phyloP scores from a whole-genome alignment of 2,113 vertebrate genomes.

The Oophaga pumilio region DNA sequence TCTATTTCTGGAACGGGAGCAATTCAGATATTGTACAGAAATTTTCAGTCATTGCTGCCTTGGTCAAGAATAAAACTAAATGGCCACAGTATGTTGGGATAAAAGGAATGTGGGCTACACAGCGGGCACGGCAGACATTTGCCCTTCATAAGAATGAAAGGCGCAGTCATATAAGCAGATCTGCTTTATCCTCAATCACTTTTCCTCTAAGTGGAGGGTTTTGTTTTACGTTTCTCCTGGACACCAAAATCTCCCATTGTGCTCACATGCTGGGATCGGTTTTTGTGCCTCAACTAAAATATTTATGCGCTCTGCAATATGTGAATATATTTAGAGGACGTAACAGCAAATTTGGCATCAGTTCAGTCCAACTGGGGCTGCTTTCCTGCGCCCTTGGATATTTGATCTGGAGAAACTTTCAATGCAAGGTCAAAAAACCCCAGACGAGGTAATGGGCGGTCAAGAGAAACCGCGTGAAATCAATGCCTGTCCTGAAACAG shows the following conservation, averaged over 20 bases:
- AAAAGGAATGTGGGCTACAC: not conserved
- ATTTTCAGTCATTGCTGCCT: not conserved
- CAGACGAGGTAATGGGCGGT: constrained; percentile 28
- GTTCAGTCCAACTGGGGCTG: not conserved
- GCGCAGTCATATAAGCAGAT: not conserved
- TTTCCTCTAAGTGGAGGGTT: not conserved
- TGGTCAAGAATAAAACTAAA: not conserved
- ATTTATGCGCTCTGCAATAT: constrained; percentile 6
- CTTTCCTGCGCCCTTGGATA: constrained; percentile 42
- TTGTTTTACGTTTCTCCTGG: not conserved
- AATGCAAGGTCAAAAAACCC: constrained; percentile 34
- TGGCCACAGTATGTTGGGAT: not conserved
- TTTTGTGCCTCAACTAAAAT: constrained; percentile 12
- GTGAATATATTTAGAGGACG: constrained; percentile 14
- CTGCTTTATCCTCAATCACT: not conserved
- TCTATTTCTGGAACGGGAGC: not conserved
- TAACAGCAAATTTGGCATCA: constrained; percentile 13
- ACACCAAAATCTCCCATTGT: not conserved
- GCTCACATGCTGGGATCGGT: not conserved
- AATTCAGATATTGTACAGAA: not conserved
- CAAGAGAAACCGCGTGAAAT: constrained; percentile 28
- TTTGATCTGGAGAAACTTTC: constrained; percentile 19
- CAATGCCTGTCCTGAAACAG: constrained; percentile 28
- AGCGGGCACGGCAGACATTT: not conserved
- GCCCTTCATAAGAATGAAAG: not conserved